Base-by-base conservation (phyloP, 2,888 invertebrate genomes). In the Idaea straminata region DNA sequence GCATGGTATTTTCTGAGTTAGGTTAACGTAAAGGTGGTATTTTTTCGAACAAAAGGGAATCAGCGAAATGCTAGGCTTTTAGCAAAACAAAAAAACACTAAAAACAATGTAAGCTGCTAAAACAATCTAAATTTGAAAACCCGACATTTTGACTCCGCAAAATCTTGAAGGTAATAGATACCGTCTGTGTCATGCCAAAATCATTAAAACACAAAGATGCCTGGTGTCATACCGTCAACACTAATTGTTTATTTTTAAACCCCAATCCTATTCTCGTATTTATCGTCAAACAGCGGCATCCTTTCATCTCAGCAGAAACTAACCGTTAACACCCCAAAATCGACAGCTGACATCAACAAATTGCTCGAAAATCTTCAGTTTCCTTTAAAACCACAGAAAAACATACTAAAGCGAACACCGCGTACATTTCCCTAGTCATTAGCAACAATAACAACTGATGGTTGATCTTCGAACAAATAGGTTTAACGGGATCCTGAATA, bases 331-430 rank as follows among this genome's bases (percentile, higher is more conserved):
- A 13, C 47, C 47, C 47, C 47, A 47, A 47, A 47, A 47, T 47
- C 47, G 47, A 47, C 47, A 47, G 47, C 47, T 47, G 47, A 47
- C 47, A 47, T 47, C 47, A 47, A 47, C 47, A 47, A 47, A 47
- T 47, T 47, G 47, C 13, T 7, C 7, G 47, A 47, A 47, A 47
- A 47, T 47, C 47, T 47, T 13, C 10, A 47, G 47, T 47, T 47
- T 47, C 47, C 47, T 47, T 47, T 10, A 5, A 47, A 47, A 47
- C 47, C 10, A 10, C 47, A 47, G 47, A 47, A 47, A 47, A 47
- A 47, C 47, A 47, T 47, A 7, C 13, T 7, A 47, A 47, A 47
- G 6, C 47, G 13, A 47, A 47, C 47, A 47, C 5, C 47, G 36
- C 10, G 47, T 47, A 10, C 10, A 13, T 10, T 5, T 47, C 10